Percentiles rank a stretch among this genome's conserved stretches.
Conservation (phyloP, 2,113 vertebrate genomes). For the Oriolus oriolus region DNA sequence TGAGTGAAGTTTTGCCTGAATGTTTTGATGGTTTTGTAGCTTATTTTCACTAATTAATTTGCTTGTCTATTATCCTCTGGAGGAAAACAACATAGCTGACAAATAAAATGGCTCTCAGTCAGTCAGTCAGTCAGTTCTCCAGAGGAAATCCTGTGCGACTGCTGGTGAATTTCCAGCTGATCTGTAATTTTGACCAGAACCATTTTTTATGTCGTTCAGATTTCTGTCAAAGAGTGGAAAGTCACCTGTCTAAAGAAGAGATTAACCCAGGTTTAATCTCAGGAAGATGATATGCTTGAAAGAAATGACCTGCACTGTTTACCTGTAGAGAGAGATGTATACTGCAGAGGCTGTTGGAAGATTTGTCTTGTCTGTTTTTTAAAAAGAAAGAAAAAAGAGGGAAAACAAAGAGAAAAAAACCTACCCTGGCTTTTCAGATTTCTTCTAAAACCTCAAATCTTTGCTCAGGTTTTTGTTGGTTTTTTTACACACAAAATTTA, state of each 20-base stretch:
- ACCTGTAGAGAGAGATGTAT: background rate
- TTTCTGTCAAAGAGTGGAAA: constrained; percentile 3
- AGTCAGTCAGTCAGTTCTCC: background rate
- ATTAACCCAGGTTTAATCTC: background rate
- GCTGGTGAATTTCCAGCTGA: constrained; percentile 15
- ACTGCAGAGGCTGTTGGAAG: background rate
- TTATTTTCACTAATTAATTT: constrained; percentile 56
- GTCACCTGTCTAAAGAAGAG: background rate
- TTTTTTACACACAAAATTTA: constrained; percentile 28
- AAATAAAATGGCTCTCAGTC: constrained; percentile 39
- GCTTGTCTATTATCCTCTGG: constrained; percentile 37
- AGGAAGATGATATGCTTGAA: background rate
- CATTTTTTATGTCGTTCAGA: background rate
- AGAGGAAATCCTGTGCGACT: background rate
- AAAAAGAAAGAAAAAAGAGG: background rate
- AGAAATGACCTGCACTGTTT: background rate
- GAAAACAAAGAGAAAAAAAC: background rate
- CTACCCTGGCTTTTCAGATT: background rate
- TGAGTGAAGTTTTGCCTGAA: constrained; percentile 48
- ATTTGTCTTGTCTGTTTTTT: background rate
- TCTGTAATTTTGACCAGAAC: constrained; percentile 3
- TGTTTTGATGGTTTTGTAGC: constrained; percentile 54
- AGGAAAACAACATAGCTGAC: constrained; percentile 41
- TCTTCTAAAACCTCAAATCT: constrained; percentile 20
- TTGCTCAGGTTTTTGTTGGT: constrained; percentile 30